Evolutionary conservation across 2,113 vertebrate genomes (phyloP).

Genomic region (Synodontis membranacea): DNA sequence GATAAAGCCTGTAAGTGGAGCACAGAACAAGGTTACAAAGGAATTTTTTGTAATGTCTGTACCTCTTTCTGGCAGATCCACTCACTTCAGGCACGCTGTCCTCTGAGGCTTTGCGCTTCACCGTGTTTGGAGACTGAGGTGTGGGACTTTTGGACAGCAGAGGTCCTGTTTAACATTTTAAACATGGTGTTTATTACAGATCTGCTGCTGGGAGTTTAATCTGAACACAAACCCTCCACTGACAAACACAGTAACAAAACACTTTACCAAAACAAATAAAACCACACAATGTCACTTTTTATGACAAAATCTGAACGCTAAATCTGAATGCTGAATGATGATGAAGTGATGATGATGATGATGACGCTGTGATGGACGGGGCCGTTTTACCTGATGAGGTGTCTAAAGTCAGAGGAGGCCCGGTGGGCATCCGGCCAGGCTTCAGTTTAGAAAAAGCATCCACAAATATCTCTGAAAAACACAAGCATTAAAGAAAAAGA

Average conservation of each 20-base stretch:
- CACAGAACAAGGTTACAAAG: rapidly evolving
- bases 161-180: not conserved
- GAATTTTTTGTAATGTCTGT: not conserved
- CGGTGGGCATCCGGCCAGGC: constrained; percentile 46
- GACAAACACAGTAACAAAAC: not conserved
- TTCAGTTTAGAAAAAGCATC: constrained; percentile 60
- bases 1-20: not conserved
- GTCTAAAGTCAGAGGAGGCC: constrained; percentile 19
- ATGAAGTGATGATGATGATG: not conserved
- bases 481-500: not conserved
- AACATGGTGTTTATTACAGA: not conserved
- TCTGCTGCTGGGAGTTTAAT: not conserved
- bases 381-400: constrained; percentile 15
- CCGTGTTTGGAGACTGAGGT: constrained; percentile 42
- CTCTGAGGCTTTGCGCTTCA: constrained; percentile 57
- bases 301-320: not conserved
- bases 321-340: not conserved
- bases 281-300: not conserved
- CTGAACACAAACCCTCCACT: not conserved
- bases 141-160: constrained; percentile 37
- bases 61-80: constrained; percentile 61
- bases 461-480: constrained; percentile 57
- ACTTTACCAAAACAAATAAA: not conserved
- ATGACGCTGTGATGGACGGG: not conserved
- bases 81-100: constrained; percentile 43